Percentiles rank a stretch among this genome's conserved stretches.
Conservation (phyloP, 2,113 vertebrate genomes). For the Cebus imitator region DNA sequence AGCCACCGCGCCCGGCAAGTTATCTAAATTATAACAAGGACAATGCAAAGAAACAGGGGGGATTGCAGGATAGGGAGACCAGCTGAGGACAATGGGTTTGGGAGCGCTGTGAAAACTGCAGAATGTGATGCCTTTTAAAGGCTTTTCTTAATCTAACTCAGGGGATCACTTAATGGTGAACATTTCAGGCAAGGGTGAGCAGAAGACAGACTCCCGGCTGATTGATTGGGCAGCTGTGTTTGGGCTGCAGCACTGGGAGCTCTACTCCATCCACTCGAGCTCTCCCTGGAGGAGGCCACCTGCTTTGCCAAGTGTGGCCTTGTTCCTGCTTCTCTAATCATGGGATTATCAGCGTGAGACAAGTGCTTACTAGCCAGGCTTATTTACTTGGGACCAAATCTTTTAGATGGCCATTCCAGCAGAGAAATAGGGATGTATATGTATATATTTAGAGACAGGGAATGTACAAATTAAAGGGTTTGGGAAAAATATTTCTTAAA, state of each 20-base stretch:
- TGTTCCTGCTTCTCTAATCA: neutral
- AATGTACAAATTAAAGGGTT: neutral
- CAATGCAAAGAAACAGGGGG: accelerated
- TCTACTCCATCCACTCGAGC: accelerated
- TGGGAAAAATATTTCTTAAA: neutral
- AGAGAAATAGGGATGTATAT: neutral
- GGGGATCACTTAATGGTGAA: neutral
- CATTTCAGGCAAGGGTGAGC: neutral
- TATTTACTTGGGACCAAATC: neutral
- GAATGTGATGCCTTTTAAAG: accelerated
- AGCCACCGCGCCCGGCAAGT: too few species aligned
- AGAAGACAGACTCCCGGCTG: neutral
- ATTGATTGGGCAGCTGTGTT: neutral
- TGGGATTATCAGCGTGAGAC: neutral
- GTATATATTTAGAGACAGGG: neutral
- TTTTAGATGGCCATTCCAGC: neutral
- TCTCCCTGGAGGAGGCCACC: neutral
- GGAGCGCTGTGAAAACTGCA: neutral
- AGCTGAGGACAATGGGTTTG: neutral
- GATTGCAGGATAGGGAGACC: neutral
- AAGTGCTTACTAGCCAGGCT: neutral
- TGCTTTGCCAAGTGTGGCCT: neutral
- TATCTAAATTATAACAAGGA: accelerated
- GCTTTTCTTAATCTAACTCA: neutral
- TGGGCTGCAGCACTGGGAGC: neutral